Base-by-base conservation (phyloP, 2,113 vertebrate species). In the Melanocharis versteri region DNA sequence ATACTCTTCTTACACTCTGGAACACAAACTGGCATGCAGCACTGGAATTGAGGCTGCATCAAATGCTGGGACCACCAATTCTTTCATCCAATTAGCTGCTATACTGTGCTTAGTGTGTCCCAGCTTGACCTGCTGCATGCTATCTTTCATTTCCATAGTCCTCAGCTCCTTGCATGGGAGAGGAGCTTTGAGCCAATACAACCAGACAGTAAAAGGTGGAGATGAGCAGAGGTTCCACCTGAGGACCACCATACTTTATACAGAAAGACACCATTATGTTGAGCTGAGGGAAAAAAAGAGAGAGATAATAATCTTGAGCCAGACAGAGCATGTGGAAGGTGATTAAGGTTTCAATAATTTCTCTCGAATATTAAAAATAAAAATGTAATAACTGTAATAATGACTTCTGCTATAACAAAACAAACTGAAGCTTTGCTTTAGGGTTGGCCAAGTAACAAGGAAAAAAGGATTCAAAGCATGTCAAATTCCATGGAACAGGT, bases 31-130 rank as follows among this genome's bases (percentile, higher is more conserved):
- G 4, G 40, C 77, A 54, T 1, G 4, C 24, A 50, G 51, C 37
- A 57, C 33, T 57, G 2, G 0, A 50, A 20, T 5, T 13, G 28
- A 87, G 28, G 40, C 12, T 2, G 1, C 71, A 47, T 2, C 8
- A 57, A 57, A 4, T 27, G 54, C 26, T 45, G 54, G 30, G 16
- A 11, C 19, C 40, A 57, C 22, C 13, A 13, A 9, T 51, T 66
- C 35, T 66, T 40, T 62, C 1, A 2, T 39, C 31, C 1, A 0
- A 9, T 42, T 26, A 47, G 30, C 16, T 65, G n/a, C 20, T 60
- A 28, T 10, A 19, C 28, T 45, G 37, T 42, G 27, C 35, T 71
- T 39, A 54, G 42, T 3, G 20, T 24, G 20, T 13, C 31, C 27
- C 50, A 37, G 37, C 30, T 20, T 28, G 19, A 33, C 51, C 33